Evolutionary conservation across 2,113 vertebrate species (phyloP), one percentile per base, ranked within the genome.

Genomic region (Himantopus leucocephalus): DNA sequence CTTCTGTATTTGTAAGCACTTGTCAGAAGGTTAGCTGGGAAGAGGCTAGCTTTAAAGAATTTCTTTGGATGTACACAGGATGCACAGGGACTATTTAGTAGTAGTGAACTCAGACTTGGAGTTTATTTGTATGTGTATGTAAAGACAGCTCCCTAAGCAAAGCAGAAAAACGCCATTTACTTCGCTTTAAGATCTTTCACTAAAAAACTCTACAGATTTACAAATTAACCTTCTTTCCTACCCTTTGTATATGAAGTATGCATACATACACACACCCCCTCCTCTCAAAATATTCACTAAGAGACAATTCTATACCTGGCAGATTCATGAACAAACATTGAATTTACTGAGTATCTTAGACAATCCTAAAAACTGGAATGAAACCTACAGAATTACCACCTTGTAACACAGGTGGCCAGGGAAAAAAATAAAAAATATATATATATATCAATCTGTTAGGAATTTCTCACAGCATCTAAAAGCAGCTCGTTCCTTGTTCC

Each of bases 211-310:
- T 12, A 39, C 7, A 73, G 12, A 29, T 77, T 27, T n/a, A 84
- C 17, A 53, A 66, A 23, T 39, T 24, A 62, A 21, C 8, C 29
- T 41, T 35, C n/a, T 59, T 55, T n/a, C 64, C 56, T 17, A 32
- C 9, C 10, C 1, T 39, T 30, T 22, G 17, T 23, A 15, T n/a
- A 63, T 6, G 16, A 45, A 45, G 8, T 43, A 12, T 32, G 14
- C 18, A 18, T 10, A 32, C 4, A 2, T 4, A 56, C 0, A 15
- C 8, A 16, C 8, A 1, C 5, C 6, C 16, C 7, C 6, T 8
- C 10, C 10, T 13, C 37, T 11, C 21, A 32, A 45, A 82, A 71
- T 14, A 30, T 37, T 73, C 48, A 37, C 30, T 11, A 14, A 27
- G 20, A 68, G 24, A 62, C 3, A 13, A n/a, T 24, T 47, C 53